phyloP scores from a whole-genome alignment of 2,888 invertebrate genomes.

The Allygus modestus region DNA sequence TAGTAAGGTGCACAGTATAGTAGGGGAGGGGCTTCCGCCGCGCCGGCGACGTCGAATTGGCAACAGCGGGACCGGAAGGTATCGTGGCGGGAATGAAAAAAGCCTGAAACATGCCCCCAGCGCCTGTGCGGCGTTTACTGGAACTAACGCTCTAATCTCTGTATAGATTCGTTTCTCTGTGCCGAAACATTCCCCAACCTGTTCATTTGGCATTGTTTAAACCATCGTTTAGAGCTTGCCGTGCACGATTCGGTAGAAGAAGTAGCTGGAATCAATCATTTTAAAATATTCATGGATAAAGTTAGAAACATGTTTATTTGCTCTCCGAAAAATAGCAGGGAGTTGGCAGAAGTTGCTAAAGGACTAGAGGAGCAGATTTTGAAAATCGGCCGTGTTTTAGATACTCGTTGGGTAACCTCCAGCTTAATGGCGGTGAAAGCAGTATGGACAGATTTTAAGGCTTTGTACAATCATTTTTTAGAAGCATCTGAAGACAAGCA shows the following conservation, averaged over 20 bases:
- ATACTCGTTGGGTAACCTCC: background rate
- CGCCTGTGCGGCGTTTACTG: too few relatives aligned
- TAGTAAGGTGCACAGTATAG: too few relatives aligned
- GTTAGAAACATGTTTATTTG: conserved; percentile 4
- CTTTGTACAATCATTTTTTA: conserved; percentile 22
- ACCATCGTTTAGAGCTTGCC: conserved; percentile 37
- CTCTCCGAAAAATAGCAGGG: conserved; percentile 20
- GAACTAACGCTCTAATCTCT: too few relatives aligned
- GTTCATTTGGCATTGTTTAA: conserved; percentile 53
- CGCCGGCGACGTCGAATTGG: too few relatives aligned
- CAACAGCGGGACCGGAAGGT: too few relatives aligned
- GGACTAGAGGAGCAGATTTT: background rate
- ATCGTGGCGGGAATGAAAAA: too few relatives aligned
- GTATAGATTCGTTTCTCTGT: too few relatives aligned
- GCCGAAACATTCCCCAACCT: too few relatives aligned
- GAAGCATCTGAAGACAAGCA: background rate
- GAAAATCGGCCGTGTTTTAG: background rate
- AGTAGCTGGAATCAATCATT: conserved; percentile 30
- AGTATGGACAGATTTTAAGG: conserved; percentile 1
- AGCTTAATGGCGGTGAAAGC: conserved; percentile 1
- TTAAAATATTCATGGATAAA: conserved; percentile 51
- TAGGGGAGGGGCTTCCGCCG: too few relatives aligned
- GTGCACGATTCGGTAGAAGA: conserved; percentile 38
- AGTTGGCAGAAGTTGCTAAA: background rate
- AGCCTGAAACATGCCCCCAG: too few relatives aligned